Evolutionary conservation across 2,888 invertebrate genomes (phyloP), one percentile per base, ranked within the genome.

Genomic region (Osedax fenrisi): DNA sequence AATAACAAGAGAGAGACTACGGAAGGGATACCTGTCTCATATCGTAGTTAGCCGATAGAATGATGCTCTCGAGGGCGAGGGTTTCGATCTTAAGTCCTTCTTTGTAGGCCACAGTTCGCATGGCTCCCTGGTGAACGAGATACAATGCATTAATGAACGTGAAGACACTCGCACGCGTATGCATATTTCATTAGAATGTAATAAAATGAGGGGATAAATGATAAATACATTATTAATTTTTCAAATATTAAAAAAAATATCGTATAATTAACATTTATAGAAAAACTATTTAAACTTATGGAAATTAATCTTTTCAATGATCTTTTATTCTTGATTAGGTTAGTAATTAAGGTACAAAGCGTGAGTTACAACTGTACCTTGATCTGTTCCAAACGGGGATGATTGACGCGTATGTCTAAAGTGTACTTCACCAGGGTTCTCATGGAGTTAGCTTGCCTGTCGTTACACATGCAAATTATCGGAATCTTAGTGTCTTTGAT

Each of bases 381-480:
- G 74, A 98, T 94, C 85, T 94, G 94, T 80, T 94, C 92, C 0
- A 92, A 85, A 77, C 90, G 88, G 0, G 97, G 98, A 79, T 90
- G 89, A 78, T 86, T 88, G 85, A 96, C 96, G 27, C 87, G 81
- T 75, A 99, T 86, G 84, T 98, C 97, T 83, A 90, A 96, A 84
- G 95, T 95, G 84, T 98, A 90, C 85, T 93, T 94, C 71, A 91
- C 89, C 5, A 99, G 87, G 0, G 93, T 91, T 75, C 94, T 88
- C 86, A 99, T 94, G 86, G 96, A 96, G 76, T 89, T 90, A 84
- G 92, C 91, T 77, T 85, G 83, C 66, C 96, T 88, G 86, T 99
- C 97, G 83, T 99, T 99, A 86, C 98, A 99, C 89, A 97, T 96
- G 85, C 97, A 85, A 74, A 85, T 83, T 67, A 85, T 81, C 0